Evolutionary conservation across 2,113 vertebrate genomes (phyloP).

Genomic region (Gasterosteus aculeatus): DNA sequence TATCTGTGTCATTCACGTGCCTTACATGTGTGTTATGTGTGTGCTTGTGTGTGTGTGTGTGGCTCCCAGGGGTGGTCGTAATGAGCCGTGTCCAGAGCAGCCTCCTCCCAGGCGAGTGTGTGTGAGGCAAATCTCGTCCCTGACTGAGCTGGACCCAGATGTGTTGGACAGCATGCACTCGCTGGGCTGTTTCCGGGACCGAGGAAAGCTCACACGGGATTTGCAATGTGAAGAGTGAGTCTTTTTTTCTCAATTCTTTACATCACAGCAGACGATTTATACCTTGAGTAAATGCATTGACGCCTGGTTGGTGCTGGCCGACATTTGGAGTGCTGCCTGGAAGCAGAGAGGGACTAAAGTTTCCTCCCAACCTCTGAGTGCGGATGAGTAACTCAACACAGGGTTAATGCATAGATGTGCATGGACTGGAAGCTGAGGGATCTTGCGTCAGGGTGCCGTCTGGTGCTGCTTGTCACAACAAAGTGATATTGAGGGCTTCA

Average conservation of each 20-base stretch:
- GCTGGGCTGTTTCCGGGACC: constrained; percentile 90
- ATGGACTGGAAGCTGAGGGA: background rate
- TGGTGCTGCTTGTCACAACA: constrained; percentile 2
- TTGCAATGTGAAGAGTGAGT: constrained; percentile 90
- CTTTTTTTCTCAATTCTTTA: background rate
- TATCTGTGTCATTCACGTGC: background rate
- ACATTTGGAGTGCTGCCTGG: constrained; percentile 19
- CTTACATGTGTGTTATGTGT: background rate
- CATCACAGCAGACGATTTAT: background rate
- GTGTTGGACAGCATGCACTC: constrained; percentile 94
- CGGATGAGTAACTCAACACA: background rate
- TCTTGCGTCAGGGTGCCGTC: background rate
- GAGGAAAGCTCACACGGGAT: constrained; percentile 88
- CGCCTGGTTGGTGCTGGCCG: constrained; percentile 3
- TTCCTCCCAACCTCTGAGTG: constrained; percentile 7
- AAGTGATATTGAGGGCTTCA: constrained; percentile 2
- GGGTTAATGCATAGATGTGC: constrained; percentile 16
- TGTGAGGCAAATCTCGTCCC: constrained; percentile 84
- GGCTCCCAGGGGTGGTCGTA: constrained; percentile 84
- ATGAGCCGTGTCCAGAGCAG: constrained; percentile 88
- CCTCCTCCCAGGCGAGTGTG: constrained; percentile 87
- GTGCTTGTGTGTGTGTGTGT: constrained; percentile 3
- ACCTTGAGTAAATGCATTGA: background rate
- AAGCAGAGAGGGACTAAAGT: background rate
- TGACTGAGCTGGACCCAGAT: constrained; percentile 91